phyloP scores from a whole-genome alignment of 2,888 invertebrate species.

The Trissolcus japonicus region DNA sequence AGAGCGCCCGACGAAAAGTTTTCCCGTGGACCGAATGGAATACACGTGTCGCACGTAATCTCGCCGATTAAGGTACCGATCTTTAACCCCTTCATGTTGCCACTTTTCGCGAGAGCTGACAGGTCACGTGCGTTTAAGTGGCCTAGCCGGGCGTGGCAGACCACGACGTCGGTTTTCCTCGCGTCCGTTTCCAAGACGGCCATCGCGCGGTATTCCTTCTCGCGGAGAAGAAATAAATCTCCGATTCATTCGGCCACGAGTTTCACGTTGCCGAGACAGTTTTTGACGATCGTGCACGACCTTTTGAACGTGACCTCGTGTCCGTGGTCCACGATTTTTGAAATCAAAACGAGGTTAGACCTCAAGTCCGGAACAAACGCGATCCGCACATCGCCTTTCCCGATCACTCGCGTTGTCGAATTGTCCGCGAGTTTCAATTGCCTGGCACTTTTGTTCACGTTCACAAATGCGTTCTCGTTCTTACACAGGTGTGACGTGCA shows the following conservation, averaged over 20 bases:
- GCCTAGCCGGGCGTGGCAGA: conserved; percentile 26
- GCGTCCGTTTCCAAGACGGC: not conserved
- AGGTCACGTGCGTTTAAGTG: conserved; percentile 25
- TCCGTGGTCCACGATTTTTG: conserved; percentile 45
- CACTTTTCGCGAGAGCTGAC: conserved; percentile 8
- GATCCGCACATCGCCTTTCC: conserved; percentile 14
- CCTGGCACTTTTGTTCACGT: not conserved
- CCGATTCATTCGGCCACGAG: conserved; percentile 26
- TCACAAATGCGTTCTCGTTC: conserved; percentile 8
- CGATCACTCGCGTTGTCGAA: conserved; percentile 13
- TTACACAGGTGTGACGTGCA: conserved; percentile 43
- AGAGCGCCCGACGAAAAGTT: not conserved
- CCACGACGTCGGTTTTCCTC: not conserved
- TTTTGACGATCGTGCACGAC: conserved; percentile 26
- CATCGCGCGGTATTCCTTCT: conserved; percentile 9
- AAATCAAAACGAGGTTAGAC: conserved; percentile 47
- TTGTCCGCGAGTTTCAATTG: conserved; percentile 30
- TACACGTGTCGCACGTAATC: conserved; percentile 7
- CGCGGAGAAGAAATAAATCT: conserved; percentile 39
- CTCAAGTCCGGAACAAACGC: conserved; percentile 41
- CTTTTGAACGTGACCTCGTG: conserved; percentile 32
- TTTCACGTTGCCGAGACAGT: conserved; percentile 11
- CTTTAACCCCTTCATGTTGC: conserved; percentile 8
- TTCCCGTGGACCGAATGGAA: conserved; percentile 12
- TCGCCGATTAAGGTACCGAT: not conserved